These are phyloP conservation scores for Scolopax mira DNA, from an alignment of 2,113 vertebrate genomes.

Conservation along the genomic window DNA sequence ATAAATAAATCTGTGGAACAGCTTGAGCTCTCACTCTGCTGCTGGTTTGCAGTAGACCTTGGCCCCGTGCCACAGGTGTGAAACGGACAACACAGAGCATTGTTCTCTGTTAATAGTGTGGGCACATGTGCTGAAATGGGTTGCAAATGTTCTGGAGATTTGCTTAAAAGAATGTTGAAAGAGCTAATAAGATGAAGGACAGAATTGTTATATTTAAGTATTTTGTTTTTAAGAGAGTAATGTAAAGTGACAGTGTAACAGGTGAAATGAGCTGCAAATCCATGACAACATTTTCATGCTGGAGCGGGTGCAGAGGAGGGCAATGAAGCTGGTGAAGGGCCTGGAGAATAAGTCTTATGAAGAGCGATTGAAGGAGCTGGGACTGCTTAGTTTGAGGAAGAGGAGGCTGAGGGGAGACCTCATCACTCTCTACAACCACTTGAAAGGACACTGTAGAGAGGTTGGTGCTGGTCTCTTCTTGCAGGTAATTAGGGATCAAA, in stretches of 20 bases:
- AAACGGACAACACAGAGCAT: neutral
- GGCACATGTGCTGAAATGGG: neutral
- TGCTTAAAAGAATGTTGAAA: neutral
- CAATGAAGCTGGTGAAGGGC: too few species aligned
- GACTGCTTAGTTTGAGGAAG: too few species aligned
- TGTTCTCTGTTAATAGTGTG: neutral
- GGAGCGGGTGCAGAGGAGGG: too few species aligned
- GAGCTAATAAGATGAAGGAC: neutral
- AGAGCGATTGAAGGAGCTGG: too few species aligned
- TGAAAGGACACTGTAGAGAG: too few species aligned
- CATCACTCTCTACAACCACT: too few species aligned
- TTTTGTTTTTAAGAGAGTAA: neutral
- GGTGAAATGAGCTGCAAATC: neutral
- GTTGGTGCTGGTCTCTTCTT: too few species aligned
- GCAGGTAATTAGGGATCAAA: too few species aligned
- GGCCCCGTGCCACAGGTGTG: neutral
- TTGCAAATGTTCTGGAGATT: neutral
- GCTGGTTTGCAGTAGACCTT: neutral
- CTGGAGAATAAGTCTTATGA: too few species aligned
- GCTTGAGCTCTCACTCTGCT: neutral
- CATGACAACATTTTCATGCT: neutral
- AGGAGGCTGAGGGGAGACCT: too few species aligned
- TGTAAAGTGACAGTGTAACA: neutral
- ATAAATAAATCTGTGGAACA: neutral
- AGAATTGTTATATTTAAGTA: neutral